Evolutionary conservation across 2,797 vertebrate genomes (phyloP).

Genomic region (Parambassis ranga): DNA sequence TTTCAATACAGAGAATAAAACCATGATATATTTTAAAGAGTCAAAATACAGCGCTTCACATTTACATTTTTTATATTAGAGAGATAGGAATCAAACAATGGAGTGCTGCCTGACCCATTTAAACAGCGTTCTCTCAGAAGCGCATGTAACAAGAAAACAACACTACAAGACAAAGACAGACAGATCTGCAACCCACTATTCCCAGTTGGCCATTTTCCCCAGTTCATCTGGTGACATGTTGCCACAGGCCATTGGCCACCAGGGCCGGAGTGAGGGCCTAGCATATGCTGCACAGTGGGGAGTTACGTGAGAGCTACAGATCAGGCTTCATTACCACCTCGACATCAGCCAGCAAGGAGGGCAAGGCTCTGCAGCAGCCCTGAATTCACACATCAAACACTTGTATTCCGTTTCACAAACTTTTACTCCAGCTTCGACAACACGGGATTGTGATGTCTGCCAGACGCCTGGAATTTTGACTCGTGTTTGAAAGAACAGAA

Average conservation of each 20-base stretch:
- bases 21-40: conserved; percentile 15
- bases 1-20: too few species aligned
- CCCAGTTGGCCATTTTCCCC: background rate
- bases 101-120: conserved; percentile 29
- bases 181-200: background rate
- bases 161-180: background rate
- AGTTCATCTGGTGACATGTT: background rate
- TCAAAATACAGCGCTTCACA: background rate
- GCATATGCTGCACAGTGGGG: conserved; percentile 9
- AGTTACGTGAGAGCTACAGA: conserved; percentile 14
- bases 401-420: conserved; percentile 23
- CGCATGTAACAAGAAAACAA: background rate
- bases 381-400: conserved; percentile 33
- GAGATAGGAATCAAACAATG: conserved; percentile 5
- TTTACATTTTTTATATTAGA: background rate
- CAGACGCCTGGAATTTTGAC: conserved; percentile 1
- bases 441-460: conserved; percentile 1
- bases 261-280: background rate
- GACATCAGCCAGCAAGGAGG: background rate
- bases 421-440: conserved; percentile 20
- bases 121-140: background rate
- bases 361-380: conserved; percentile 1
- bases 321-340: conserved; percentile 7
- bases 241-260: background rate
- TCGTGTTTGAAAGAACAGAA: conserved; percentile 17